Evolutionary conservation across 2,888 invertebrate genomes (phyloP).

Genomic region (Parthenolecanium corni): DNA sequence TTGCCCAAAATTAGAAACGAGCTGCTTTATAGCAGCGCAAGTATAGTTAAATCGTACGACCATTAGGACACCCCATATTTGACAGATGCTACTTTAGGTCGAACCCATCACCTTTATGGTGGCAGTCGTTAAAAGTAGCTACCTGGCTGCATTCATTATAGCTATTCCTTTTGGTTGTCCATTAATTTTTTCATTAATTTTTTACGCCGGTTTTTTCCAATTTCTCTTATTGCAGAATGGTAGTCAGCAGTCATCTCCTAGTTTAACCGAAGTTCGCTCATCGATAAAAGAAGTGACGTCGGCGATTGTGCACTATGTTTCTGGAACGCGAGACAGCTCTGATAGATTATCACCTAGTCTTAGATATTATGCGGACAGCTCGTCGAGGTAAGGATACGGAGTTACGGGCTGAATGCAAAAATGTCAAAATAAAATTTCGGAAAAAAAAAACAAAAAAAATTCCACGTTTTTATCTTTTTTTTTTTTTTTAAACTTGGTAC

Average conservation of each 20-base stretch:
- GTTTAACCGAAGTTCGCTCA: constrained; percentile 54
- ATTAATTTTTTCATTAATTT: not conserved
- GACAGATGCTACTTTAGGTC: too few relatives aligned
- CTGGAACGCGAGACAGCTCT: constrained; percentile 40
- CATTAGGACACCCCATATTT: too few relatives aligned
- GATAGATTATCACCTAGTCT: constrained; percentile 36
- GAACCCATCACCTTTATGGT: not conserved
- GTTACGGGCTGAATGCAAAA: too few relatives aligned
- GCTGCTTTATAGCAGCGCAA: too few relatives aligned
- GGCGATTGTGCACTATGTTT: constrained; percentile 82
- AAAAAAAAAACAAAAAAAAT: too few relatives aligned
- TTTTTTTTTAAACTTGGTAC: too few relatives aligned
- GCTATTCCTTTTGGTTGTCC: not conserved
- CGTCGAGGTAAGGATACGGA: constrained; percentile 34
- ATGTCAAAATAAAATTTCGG: too few relatives aligned
- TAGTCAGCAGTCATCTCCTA: constrained; percentile 29
- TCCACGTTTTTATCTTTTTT: too few relatives aligned
- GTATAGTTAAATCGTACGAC: too few relatives aligned
- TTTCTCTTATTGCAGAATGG: constrained; percentile 18
- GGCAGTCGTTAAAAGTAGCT: too few relatives aligned
- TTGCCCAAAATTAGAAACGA: too few relatives aligned
- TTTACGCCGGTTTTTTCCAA: not conserved
- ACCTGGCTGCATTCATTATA: too few relatives aligned
- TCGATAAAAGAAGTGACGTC: constrained; percentile 87
- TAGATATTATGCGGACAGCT: constrained; percentile 34